Evolutionary conservation across 1,140 invertebrate genomes (phyloP).

Genomic region (Papilio glaucus): DNA sequence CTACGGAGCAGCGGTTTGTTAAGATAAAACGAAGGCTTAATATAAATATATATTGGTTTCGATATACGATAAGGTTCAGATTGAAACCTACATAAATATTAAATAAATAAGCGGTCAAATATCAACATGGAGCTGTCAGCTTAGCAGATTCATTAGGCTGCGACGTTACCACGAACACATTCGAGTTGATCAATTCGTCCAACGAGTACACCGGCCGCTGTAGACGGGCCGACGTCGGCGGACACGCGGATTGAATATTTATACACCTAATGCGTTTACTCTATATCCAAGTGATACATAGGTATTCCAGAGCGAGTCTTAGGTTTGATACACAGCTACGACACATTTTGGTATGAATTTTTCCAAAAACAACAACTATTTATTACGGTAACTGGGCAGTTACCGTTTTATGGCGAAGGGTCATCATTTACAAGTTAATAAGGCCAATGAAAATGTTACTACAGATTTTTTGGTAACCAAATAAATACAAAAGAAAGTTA

Average conservation of each 20-base stretch:
- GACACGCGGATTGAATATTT: conserved; percentile 10
- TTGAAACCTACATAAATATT: background rate
- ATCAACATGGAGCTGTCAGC: background rate
- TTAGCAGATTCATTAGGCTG: background rate
- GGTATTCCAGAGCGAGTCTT: background rate
- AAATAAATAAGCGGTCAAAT: background rate
- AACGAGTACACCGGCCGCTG: background rate
- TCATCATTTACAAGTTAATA: too few relatives aligned
- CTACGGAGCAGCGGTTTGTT: too few relatives aligned
- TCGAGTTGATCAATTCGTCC: background rate
- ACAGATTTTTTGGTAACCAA: too few relatives aligned
- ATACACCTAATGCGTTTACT: background rate
- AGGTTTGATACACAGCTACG: background rate
- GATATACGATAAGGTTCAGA: too few relatives aligned
- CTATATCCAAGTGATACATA: background rate
- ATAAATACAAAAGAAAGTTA: too few relatives aligned
- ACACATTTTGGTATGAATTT: background rate
- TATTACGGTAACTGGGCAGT: too few relatives aligned
- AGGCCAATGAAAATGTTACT: too few relatives aligned
- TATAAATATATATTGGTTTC: too few relatives aligned
- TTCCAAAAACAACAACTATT: too few relatives aligned
- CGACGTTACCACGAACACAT: background rate
- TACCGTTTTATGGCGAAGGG: too few relatives aligned
- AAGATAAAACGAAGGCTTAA: too few relatives aligned
- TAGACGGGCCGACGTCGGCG: conserved; percentile 5